These are phyloP conservation scores for Spheniscus mendiculus DNA, from an alignment of 2,113 vertebrate species.

Conservation along the genomic window DNA sequence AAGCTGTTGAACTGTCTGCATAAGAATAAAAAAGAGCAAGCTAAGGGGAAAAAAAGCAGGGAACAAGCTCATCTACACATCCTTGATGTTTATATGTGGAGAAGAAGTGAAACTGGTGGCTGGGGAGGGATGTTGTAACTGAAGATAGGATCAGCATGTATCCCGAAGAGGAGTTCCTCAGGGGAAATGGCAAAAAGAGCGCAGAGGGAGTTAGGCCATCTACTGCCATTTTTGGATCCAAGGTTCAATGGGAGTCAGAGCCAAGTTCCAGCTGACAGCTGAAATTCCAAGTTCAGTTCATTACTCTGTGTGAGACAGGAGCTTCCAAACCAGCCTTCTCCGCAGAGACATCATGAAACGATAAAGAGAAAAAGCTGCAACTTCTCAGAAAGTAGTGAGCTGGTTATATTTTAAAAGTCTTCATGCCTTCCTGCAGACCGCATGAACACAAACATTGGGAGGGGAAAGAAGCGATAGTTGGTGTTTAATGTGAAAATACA, in stretches of 20 bases:
- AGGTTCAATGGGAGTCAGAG: not conserved
- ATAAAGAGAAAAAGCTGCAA: not conserved
- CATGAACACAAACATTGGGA: fast-evolving
- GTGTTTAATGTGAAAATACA: not conserved
- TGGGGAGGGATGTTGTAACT: not conserved
- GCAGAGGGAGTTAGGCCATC: not conserved
- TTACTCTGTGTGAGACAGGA: not conserved
- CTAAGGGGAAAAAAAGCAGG: not conserved
- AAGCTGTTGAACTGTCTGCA: not conserved
- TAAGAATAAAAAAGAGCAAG: not conserved
- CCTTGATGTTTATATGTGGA: not conserved
- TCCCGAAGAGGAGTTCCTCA: not conserved
- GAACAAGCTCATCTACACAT: not conserved
- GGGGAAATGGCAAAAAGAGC: not conserved
- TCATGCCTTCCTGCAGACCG: not conserved
- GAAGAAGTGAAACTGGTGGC: not conserved
- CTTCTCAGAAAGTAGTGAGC: not conserved
- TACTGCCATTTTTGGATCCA: not conserved
- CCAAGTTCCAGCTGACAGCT: not conserved
- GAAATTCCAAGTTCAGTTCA: not conserved
- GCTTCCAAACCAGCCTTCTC: not conserved
- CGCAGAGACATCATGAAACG: not conserved
- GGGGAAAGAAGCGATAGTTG: fast-evolving
- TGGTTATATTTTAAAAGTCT: not conserved
- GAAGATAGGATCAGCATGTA: not conserved